These are phyloP conservation scores for Microctenopoma steveboyesi DNA, from an alignment of 2,797 vertebrate genomes.

Conservation along the genomic window DNA sequence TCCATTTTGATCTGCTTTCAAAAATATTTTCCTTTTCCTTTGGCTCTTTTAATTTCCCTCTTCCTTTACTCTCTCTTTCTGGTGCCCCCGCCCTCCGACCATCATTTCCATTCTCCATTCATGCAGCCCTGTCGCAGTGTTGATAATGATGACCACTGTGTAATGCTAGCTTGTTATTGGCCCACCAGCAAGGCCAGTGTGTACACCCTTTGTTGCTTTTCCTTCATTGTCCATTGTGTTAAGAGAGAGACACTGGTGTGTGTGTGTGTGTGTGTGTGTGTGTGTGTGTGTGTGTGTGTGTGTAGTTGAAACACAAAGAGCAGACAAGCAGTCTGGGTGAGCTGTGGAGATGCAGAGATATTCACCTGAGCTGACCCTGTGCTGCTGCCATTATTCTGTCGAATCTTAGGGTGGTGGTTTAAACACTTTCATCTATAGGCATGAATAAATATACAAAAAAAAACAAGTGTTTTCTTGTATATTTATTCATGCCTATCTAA, in stretches of 20 bases:
- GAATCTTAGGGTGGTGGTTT: neutral
- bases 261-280: neutral
- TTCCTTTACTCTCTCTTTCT: conserved; percentile 43
- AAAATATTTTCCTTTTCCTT: conserved; percentile 43
- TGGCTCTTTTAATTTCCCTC: conserved; percentile 18
- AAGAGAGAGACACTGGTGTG: conserved; percentile 36
- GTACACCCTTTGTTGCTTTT: conserved; percentile 64
- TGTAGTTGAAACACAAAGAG: conserved; percentile 56
- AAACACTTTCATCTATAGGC: too few relatives aligned
- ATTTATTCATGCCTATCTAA: neutral
- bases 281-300: conserved; percentile 20
- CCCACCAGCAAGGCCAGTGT: conserved; percentile 65
- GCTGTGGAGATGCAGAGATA: conserved; percentile 36
- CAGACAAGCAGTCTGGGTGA: conserved; percentile 36
- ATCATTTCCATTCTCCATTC: conserved; percentile 61
- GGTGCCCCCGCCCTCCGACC: conserved; percentile 15
- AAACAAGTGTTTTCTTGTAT: neutral
- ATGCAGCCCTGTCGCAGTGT: conserved; percentile 57
- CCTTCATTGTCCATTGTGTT: conserved; percentile 72
- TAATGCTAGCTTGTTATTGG: conserved; percentile 70
- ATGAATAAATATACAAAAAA: too few relatives aligned
- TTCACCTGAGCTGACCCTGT: conserved; percentile 63
- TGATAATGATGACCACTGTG: conserved; percentile 74
- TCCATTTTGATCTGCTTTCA: conserved; percentile 31
- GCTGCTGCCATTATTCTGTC: conserved; percentile 8